Conservation (phyloP, 2,888 invertebrate species). For the Drosophila prostipennis region DNA sequence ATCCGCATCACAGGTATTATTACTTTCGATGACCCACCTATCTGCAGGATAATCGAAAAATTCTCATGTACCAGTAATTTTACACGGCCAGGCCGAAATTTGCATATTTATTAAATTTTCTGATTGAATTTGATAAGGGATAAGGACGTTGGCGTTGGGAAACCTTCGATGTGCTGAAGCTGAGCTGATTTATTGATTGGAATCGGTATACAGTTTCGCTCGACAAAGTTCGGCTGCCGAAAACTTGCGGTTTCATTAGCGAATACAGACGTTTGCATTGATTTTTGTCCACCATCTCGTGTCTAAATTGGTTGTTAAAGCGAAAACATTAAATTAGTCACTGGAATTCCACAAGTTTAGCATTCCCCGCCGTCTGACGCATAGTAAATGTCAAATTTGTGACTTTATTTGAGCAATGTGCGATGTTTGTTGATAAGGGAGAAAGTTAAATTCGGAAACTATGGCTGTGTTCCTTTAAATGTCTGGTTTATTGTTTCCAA, state of each 20-base stretch:
- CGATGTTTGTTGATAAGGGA: conserved; percentile 12
- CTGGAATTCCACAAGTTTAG: conserved; percentile 38
- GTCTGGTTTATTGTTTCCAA: background rate
- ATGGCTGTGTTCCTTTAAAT: background rate
- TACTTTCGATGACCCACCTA: conserved; percentile 34
- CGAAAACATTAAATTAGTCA: conserved; percentile 41
- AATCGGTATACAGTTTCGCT: conserved; percentile 12
- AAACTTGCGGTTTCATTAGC: conserved; percentile 38
- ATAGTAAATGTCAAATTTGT: conserved; percentile 33
- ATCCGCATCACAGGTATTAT: conserved; percentile 50
- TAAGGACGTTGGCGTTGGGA: background rate
- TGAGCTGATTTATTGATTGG: conserved; percentile 39
- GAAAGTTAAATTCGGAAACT: background rate
- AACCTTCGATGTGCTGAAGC: conserved; percentile 8
- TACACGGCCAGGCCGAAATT: conserved; percentile 50
- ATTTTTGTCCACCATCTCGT: conserved; percentile 19
- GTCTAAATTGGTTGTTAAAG: conserved; percentile 49
- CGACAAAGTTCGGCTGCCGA: conserved; percentile 25
- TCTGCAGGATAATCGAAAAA: conserved; percentile 48
- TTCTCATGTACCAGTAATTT: conserved; percentile 61
- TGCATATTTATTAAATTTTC: conserved; percentile 77
- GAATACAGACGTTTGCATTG: conserved; percentile 34
- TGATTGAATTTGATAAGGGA: conserved; percentile 65
- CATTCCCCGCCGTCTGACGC: conserved; percentile 12
- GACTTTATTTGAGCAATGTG: conserved; percentile 9